Conservation (phyloP, 2,797 vertebrate species). For the Hephaestus fuliginosus region DNA sequence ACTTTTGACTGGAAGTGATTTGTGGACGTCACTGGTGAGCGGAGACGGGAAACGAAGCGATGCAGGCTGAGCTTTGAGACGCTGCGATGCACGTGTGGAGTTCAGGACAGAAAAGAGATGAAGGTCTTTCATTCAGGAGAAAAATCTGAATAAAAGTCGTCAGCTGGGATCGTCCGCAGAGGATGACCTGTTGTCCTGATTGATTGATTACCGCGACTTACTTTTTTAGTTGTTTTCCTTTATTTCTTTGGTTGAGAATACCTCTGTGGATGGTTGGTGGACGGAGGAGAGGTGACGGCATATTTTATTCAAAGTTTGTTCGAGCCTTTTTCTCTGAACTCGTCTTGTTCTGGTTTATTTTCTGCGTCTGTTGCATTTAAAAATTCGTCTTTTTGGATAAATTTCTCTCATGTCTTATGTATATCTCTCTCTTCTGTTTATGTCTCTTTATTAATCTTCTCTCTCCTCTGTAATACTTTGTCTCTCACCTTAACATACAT, state of each 20-base stretch:
- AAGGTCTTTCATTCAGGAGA: background rate
- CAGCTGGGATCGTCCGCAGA: too few species aligned
- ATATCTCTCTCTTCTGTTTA: too few species aligned
- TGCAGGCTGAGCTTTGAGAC: background rate
- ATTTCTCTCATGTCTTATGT: background rate
- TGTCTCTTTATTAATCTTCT: too few species aligned
- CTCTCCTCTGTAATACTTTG: too few species aligned
- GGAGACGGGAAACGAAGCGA: background rate
- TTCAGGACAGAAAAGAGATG: background rate
- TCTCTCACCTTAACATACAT: background rate
- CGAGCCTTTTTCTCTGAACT: too few species aligned
- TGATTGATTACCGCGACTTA: too few species aligned
- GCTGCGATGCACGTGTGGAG: background rate
- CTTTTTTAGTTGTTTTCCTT: background rate
- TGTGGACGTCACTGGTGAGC: background rate
- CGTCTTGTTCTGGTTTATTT: background rate
- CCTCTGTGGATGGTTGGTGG: background rate
- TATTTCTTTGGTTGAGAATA: background rate
- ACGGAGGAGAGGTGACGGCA: background rate
- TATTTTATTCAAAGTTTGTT: too few species aligned
- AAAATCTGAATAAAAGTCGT: background rate
- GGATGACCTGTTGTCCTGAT: too few species aligned
- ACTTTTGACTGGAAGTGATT: slow-evolving; percentile 8
- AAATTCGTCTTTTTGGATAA: background rate
- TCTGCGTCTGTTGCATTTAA: background rate